Evolutionary conservation across 2,797 vertebrate genomes (phyloP).

Genomic region (Acropternis orthonyx): DNA sequence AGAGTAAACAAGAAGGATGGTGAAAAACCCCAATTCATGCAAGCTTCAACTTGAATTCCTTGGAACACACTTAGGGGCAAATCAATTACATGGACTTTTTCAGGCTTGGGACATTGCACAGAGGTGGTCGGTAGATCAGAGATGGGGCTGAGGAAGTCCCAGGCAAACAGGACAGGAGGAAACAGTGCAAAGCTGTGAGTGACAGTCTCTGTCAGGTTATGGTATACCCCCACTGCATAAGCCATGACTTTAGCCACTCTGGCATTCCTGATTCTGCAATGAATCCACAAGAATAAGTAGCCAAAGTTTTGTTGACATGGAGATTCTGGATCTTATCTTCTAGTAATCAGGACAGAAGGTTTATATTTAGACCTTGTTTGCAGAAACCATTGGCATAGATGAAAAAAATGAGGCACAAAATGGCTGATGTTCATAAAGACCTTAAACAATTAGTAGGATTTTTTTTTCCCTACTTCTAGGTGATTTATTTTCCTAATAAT

Average conservation of each 20-base stretch:
- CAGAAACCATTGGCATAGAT: neutral
- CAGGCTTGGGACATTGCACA: neutral
- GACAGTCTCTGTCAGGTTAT: neutral
- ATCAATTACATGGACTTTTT: neutral
- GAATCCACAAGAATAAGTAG: neutral
- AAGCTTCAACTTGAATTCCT: neutral
- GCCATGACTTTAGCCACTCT: rapidly evolving
- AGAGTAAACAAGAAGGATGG: neutral
- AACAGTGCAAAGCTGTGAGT: neutral
- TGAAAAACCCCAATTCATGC: neutral
- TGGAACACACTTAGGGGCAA: neutral
- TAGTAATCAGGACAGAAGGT: neutral
- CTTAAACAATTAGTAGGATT: neutral
- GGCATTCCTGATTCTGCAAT: neutral
- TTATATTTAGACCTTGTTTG: neutral
- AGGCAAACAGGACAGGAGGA: neutral
- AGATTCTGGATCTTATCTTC: neutral
- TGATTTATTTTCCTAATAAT: neutral
- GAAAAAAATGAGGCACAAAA: neutral
- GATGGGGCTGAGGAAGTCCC: neutral
- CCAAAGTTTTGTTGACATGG: neutral
- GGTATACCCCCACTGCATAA: rapidly evolving
- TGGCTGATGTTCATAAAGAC: neutral
- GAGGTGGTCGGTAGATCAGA: neutral
- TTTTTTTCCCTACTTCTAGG: neutral